These are phyloP conservation scores for Grantiella picta DNA, from an alignment of 2,113 vertebrate genomes.

Conservation along the genomic window DNA sequence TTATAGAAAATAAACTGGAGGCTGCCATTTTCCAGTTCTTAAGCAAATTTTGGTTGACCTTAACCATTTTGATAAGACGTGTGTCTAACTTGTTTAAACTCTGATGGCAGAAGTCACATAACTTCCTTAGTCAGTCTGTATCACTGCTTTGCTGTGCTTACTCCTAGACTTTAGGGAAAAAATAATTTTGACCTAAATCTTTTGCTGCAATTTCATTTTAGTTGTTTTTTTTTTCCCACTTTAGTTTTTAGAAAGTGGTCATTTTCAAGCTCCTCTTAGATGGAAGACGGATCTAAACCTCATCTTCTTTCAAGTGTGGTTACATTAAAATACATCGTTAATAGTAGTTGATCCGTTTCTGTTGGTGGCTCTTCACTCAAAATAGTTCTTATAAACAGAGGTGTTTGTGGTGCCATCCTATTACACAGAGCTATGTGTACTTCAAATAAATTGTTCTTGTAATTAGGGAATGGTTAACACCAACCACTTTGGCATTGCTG, in stretches of 20 bases:
- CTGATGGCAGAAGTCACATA: not conserved
- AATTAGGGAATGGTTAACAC: not conserved
- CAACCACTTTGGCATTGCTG: not conserved
- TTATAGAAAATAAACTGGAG: not conserved
- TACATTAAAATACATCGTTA: not conserved
- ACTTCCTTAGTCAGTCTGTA: not conserved
- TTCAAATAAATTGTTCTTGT: not conserved
- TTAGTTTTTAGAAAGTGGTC: not conserved
- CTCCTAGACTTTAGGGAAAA: not conserved
- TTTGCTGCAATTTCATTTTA: not conserved
- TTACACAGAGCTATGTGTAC: not conserved
- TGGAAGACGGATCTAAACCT: not conserved
- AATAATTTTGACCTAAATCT: not conserved
- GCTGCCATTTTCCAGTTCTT: not conserved
- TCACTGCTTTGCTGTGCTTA: not conserved
- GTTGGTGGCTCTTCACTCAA: not conserved
- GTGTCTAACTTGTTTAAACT: not conserved
- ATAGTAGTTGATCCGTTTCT: not conserved
- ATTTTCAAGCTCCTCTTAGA: not conserved
- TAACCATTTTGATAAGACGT: not conserved
- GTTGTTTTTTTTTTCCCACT: not conserved
- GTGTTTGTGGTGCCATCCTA: not conserved
- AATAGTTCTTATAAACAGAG: not conserved
- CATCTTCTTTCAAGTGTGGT: not conserved
- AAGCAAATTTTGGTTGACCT: not conserved